Conservation (phyloP, 2,113 vertebrate species). For the Cynocephalus volans region DNA sequence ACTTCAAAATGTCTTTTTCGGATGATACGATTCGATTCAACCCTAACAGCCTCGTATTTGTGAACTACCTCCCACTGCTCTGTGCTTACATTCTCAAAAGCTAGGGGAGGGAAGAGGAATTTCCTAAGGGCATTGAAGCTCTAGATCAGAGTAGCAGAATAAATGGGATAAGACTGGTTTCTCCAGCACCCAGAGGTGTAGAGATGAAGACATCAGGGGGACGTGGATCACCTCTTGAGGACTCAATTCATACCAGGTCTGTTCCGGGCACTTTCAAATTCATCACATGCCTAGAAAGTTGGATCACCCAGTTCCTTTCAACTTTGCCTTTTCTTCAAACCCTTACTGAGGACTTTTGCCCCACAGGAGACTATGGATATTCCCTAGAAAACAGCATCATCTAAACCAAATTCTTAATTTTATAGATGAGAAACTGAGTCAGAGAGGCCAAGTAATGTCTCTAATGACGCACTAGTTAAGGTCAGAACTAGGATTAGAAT, state of each 20-base stretch:
- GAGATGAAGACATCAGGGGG: background rate
- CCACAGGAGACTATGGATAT: background rate
- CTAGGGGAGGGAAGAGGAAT: background rate
- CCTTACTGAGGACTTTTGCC: background rate
- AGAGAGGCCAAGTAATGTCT: background rate
- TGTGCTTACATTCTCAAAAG: background rate
- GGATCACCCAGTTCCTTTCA: background rate
- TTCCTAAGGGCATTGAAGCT: background rate
- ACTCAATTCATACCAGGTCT: background rate
- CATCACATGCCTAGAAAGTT: background rate
- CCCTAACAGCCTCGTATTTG: background rate
- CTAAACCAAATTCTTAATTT: slow-evolving; percentile 18
- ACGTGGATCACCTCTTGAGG: background rate
- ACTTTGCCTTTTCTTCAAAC: slow-evolving; percentile 1
- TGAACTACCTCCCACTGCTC: background rate
- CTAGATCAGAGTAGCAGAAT: background rate
- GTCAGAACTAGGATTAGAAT: background rate
- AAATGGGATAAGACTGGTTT: background rate
- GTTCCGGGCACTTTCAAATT: background rate
- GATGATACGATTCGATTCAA: background rate
- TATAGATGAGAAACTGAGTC: background rate
- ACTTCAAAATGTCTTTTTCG: background rate
- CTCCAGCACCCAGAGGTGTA: background rate
- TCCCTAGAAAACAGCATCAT: background rate
- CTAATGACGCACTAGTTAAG: background rate